Conservation (phyloP, 2,888 invertebrate species). For the Epirrhoe alternata region DNA sequence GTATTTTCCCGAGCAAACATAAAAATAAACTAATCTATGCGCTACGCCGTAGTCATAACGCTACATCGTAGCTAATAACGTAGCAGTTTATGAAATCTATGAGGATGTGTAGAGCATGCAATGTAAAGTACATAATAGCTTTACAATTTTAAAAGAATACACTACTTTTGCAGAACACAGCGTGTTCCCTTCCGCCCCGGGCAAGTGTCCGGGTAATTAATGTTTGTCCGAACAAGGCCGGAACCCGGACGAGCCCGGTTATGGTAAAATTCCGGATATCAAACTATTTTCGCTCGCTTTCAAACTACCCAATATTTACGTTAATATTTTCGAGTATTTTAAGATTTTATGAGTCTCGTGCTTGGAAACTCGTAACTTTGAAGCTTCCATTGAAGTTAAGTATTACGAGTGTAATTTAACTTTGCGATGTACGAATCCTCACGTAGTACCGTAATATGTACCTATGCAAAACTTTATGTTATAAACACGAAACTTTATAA, state of each 20-base stretch:
- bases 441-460: slow-evolving; percentile 18
- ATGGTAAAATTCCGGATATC: slow-evolving; percentile 53
- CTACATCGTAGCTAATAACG: slow-evolving; percentile 15
- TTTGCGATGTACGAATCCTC: slow-evolving; percentile 16
- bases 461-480: slow-evolving; percentile 16
- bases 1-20: neutral
- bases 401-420: slow-evolving; percentile 9
- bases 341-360: slow-evolving; percentile 9
- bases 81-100: neutral
- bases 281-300: slow-evolving; percentile 33
- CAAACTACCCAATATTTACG: slow-evolving; percentile 12
- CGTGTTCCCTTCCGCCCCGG: slow-evolving; percentile 51
- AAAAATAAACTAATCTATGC: neutral
- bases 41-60: neutral
- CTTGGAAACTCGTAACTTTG: slow-evolving; percentile 1
- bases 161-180: slow-evolving; percentile 22
- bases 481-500: slow-evolving; percentile 16
- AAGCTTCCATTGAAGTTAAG: slow-evolving; percentile 7
- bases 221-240: slow-evolving; percentile 65
- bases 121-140: slow-evolving; percentile 10
- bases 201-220: slow-evolving; percentile 71
- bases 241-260: slow-evolving; percentile 59
- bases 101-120: neutral
- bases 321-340: slow-evolving; percentile 10
- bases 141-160: slow-evolving; percentile 27